phyloP scores from a whole-genome alignment of 2,797 vertebrate genomes.

The Alca torda region DNA sequence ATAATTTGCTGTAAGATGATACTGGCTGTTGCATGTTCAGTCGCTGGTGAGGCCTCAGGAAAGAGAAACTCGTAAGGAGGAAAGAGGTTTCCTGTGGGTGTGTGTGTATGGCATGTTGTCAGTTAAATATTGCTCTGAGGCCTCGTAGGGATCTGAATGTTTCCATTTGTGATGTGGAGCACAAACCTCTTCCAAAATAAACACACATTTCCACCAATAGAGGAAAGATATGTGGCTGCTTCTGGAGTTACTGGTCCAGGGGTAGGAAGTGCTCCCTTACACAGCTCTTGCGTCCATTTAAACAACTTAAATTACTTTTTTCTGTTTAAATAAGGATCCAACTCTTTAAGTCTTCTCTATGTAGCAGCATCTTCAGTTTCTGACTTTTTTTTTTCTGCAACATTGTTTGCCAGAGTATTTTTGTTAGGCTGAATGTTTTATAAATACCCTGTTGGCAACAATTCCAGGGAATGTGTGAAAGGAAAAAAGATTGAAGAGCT shows the following conservation, averaged over 20 bases:
- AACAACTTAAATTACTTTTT: background rate
- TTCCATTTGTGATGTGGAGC: conserved; percentile 46
- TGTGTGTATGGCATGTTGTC: conserved; percentile 9
- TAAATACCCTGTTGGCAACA: conserved; percentile 7
- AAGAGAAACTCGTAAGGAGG: conserved; percentile 19
- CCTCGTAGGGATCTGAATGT: conserved; percentile 7
- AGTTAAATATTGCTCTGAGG: conserved; percentile 11
- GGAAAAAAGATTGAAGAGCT: conserved; percentile 17
- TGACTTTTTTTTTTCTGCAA: background rate
- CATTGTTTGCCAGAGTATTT: background rate
- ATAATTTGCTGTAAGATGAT: background rate
- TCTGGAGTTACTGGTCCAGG: background rate
- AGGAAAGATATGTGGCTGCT: conserved; percentile 7
- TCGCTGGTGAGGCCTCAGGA: conserved; percentile 41
- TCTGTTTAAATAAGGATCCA: background rate
- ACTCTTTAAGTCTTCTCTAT: background rate
- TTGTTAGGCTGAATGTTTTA: background rate
- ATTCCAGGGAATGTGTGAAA: conserved; percentile 16
- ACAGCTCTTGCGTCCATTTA: background rate
- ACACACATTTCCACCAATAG: background rate
- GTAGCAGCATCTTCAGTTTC: background rate
- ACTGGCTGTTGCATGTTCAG: background rate
- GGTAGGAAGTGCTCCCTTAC: background rate
- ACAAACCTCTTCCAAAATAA: conserved; percentile 51
- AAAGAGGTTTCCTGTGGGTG: conserved; percentile 64